phyloP scores from a whole-genome alignment of 1,140 invertebrate species.

The Pseudoatta argentina region DNA sequence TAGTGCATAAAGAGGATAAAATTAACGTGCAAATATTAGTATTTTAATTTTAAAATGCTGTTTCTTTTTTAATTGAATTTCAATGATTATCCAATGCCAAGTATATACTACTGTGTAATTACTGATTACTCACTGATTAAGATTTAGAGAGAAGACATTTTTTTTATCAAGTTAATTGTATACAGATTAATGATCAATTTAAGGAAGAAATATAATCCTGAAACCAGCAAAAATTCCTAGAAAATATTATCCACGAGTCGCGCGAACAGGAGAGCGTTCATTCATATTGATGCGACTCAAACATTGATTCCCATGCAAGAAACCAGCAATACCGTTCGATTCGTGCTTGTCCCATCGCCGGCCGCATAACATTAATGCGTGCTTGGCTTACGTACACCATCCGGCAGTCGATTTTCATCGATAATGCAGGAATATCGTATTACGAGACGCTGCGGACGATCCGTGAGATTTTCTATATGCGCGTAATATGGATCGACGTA shows the following conservation, averaged over 20 bases:
- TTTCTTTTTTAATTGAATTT: too few species aligned
- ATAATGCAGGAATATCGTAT: conserved; percentile 75
- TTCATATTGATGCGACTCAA: conserved; percentile 52
- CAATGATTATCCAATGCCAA: too few species aligned
- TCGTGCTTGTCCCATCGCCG: conserved; percentile 54
- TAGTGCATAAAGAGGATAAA: too few species aligned
- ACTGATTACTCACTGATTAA: too few species aligned
- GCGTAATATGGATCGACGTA: conserved; percentile 14
- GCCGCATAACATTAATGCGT: conserved; percentile 60
- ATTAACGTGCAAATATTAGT: too few species aligned
- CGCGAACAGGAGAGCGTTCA: conserved; percentile 29
- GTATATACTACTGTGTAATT: too few species aligned
- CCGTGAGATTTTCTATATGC: conserved; percentile 40
- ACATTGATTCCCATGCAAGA: conserved; percentile 46
- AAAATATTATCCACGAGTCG: conserved; percentile 12
- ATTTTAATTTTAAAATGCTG: too few species aligned
- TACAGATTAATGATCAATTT: neutral
- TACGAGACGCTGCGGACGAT: conserved; percentile 68
- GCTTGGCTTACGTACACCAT: conserved; percentile 50
- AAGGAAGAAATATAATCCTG: conserved; percentile 1
- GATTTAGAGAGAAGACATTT: neutral
- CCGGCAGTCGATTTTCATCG: conserved; percentile 65
- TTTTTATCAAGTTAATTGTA: neutral
- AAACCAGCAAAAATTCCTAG: neutral
- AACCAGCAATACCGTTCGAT: conserved; percentile 41